Evolutionary conservation across 2,113 vertebrate genomes (phyloP), one percentile per base, ranked within the genome.

Genomic region (Daphoenositta chrysoptera): DNA sequence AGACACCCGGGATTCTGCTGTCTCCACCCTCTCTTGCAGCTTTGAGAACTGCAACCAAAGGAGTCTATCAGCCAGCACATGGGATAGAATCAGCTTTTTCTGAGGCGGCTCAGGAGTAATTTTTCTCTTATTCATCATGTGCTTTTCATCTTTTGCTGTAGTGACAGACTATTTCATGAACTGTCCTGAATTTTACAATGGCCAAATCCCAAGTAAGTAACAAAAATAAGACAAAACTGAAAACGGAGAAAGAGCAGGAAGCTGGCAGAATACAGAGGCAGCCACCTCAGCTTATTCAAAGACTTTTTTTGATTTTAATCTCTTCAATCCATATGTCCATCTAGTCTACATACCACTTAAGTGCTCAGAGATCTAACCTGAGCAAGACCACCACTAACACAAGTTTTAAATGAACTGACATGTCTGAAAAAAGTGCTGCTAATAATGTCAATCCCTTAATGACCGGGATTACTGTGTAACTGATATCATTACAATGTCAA

Each of bases 1-100:
- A 26, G 98, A 98, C 31, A 99, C 98, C 0, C 99, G 98, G 42
- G 98, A 99, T 87, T 99, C 99, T 22, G 99, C 99, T 83, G 98
- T 98, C 94, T 98, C 99, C 20, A 99, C 98, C 30, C 99, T 99
- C 39, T 98, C 98, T 76, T 99, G 98, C 86, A 99, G 96, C 95
- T 98, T 98, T 72, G 97, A 97, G 79, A 98, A 98, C 98, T 98
- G 83, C 21, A 93, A 92, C 53, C 66, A 96, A 66, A 37, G 63
- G 2, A 77, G 54, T 26, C 15, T 63, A 92, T 35, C 72, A 19
- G 48, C 2, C 27, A 75, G 20, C 56, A 73, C 7, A 72, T 6
- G 28, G 22, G 47, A 77, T 6, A 7, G 15, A 69, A 86, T 15
- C 20, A 71, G 20, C 22, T 37, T 18, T 53, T 70, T 51, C 83